Conservation (phyloP, 2,113 vertebrate species). For the Macroglossus sobrinus region DNA sequence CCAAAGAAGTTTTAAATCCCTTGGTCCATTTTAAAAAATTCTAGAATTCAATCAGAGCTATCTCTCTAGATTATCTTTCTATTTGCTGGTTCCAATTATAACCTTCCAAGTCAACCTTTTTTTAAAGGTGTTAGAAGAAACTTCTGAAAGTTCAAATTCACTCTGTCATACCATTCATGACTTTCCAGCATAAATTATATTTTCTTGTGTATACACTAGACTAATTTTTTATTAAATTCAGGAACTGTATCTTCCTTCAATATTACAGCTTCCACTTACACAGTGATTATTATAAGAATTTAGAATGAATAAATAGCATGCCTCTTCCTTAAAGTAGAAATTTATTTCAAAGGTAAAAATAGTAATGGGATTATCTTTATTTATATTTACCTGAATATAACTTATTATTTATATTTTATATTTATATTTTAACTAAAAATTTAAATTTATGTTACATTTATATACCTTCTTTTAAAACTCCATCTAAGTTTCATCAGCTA, state of each 20-base stretch:
- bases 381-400: neutral
- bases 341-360: neutral
- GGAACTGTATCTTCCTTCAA: neutral
- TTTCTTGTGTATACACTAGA: neutral
- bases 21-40: constrained; percentile 14
- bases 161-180: neutral
- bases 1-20: neutral
- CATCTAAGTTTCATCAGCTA: neutral
- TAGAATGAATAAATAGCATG: neutral
- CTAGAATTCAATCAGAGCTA: neutral
- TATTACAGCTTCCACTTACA: neutral
- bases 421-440: neutral
- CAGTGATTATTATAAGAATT: neutral
- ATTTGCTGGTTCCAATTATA: neutral
- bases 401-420: neutral
- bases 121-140: neutral
- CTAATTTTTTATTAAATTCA: neutral
- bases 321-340: neutral
- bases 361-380: neutral
- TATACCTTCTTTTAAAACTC: constrained; percentile 1
- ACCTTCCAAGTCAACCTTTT: neutral
- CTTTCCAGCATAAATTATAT: neutral
- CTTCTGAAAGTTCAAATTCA: neutral
- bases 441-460: neutral
- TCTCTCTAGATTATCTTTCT: neutral